phyloP scores from a whole-genome alignment of 2,797 vertebrate species.

The Natrix natrix region DNA sequence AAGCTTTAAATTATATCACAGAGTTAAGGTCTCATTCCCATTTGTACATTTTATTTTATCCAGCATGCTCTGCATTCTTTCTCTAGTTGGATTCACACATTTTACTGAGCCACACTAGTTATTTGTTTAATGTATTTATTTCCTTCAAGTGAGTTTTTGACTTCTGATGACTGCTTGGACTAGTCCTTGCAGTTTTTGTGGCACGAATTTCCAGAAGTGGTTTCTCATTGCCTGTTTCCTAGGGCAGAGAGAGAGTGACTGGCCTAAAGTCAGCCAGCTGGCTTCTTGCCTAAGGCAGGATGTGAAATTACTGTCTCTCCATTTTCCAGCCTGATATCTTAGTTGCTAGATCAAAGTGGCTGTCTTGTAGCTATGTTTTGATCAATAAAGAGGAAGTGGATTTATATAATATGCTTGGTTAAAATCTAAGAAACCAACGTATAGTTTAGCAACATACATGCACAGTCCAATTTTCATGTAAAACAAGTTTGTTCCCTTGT shows the following conservation, averaged over 20 bases:
- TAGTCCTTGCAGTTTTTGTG: background rate
- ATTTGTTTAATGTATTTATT: background rate
- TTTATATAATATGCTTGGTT: background rate
- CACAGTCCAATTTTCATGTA: background rate
- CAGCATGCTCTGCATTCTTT: background rate
- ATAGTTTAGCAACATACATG: background rate
- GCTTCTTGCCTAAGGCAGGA: background rate
- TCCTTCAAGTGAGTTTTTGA: background rate
- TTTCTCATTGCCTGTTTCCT: background rate
- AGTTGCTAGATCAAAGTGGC: background rate
- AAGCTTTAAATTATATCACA: background rate
- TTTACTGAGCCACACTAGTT: background rate
- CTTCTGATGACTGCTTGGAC: background rate
- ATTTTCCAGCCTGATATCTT: background rate
- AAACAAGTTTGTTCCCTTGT: background rate
- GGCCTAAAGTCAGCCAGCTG: background rate
- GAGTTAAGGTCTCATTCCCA: fast-evolving
- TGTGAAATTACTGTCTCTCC: background rate
- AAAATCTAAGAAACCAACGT: background rate
- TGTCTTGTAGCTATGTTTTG: background rate
- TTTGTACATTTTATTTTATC: background rate
- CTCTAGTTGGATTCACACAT: background rate
- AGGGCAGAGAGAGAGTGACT: background rate
- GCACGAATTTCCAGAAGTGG: background rate
- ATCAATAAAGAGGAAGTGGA: background rate